Conservation (phyloP, 2,888 invertebrate species). For the Himalopsyche japonica region DNA sequence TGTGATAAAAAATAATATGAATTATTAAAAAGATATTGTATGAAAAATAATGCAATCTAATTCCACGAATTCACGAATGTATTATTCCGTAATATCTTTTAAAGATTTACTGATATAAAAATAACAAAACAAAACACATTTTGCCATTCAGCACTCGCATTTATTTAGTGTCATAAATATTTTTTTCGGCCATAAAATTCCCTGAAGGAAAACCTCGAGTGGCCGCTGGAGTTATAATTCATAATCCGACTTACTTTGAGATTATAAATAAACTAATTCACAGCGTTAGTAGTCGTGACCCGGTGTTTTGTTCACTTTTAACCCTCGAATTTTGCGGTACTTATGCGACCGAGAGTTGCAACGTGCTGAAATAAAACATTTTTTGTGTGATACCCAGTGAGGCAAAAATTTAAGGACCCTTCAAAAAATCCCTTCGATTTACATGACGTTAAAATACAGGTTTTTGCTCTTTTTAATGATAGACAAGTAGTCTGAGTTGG, state of each 20-base stretch:
- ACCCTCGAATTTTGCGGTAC: not conserved
- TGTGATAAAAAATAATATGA: too few relatives aligned
- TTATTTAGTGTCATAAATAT: too few relatives aligned
- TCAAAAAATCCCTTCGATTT: not conserved
- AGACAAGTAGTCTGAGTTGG: too few relatives aligned
- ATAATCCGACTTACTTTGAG: not conserved
- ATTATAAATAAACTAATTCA: not conserved
- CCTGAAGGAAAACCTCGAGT: not conserved
- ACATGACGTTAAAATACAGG: not conserved
- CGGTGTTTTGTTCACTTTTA: not conserved
- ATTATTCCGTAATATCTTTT: too few relatives aligned
- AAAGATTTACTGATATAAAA: too few relatives aligned
- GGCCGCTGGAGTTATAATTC: not conserved
- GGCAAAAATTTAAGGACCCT: not conserved
- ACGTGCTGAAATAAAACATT: not conserved
- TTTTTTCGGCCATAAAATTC: too few relatives aligned
- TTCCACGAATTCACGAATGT: too few relatives aligned
- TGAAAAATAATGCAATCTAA: too few relatives aligned
- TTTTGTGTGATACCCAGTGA: not conserved
- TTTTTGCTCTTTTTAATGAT: not conserved
- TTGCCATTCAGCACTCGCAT: too few relatives aligned
- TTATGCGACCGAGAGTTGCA: too few relatives aligned
- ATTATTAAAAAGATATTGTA: too few relatives aligned
- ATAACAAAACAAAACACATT: too few relatives aligned
- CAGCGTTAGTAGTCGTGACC: not conserved